Conservation (phyloP, 2,797 vertebrate genomes). For the Pithecia hirsuta region DNA sequence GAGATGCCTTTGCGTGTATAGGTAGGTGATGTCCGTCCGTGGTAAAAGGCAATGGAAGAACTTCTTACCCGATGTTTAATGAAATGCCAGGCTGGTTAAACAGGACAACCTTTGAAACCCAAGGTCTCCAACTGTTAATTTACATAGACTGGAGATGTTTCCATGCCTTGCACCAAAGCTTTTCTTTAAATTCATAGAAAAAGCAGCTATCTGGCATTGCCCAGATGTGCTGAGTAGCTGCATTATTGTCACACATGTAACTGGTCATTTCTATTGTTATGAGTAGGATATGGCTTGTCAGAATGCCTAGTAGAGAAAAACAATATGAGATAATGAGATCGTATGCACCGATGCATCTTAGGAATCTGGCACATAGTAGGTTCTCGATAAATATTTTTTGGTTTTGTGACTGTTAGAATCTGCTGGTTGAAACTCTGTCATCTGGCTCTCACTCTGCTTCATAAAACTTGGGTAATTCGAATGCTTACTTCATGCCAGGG, state of each 20-base stretch:
- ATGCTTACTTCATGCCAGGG: background rate
- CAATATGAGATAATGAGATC: background rate
- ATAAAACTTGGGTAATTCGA: background rate
- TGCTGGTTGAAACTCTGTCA: background rate
- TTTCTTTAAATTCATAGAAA: background rate
- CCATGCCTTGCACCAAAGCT: background rate
- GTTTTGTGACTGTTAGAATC: background rate
- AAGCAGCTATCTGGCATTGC: background rate
- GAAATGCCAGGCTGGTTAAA: background rate
- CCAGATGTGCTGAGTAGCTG: background rate
- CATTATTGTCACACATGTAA: background rate
- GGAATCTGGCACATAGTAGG: background rate
- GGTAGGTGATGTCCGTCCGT: fast-evolving
- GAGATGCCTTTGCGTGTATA: background rate
- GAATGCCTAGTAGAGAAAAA: background rate
- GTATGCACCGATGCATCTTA: fast-evolving
- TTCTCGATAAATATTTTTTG: background rate
- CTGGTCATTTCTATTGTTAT: background rate
- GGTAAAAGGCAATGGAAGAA: background rate
- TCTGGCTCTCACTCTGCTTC: background rate
- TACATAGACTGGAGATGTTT: background rate
- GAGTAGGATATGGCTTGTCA: background rate
- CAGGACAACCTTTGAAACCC: background rate
- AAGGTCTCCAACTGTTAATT: background rate
- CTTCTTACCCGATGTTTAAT: background rate